phyloP scores from a whole-genome alignment of 2,797 vertebrate species.

The Myotis vivesi region DNA sequence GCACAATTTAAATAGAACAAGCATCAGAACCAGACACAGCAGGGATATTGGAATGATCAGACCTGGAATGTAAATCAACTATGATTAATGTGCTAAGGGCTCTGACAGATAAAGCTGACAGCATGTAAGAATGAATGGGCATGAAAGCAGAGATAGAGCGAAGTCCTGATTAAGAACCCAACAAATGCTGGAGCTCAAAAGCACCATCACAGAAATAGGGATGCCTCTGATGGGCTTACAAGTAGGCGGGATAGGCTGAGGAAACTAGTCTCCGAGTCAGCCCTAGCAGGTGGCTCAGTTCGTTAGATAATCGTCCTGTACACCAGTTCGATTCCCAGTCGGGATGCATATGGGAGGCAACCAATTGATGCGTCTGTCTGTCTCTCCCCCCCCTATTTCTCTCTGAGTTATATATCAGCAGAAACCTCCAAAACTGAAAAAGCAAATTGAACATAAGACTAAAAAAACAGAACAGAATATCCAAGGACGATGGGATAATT shows the following conservation, averaged over 20 bases:
- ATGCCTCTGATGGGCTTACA: background rate
- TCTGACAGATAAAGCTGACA: background rate
- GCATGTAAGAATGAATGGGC: background rate
- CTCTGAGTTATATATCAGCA: background rate
- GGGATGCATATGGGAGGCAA: background rate
- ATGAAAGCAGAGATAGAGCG: background rate
- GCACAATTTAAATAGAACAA: background rate
- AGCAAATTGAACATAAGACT: background rate
- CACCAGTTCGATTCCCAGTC: background rate
- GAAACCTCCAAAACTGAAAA: background rate
- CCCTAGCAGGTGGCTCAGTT: background rate
- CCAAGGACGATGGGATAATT: background rate
- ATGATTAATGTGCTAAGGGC: background rate
- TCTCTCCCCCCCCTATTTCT: background rate
- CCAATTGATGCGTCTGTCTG: background rate
- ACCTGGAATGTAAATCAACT: background rate
- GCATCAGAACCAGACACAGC: background rate
- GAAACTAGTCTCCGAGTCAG: background rate
- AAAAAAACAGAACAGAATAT: background rate
- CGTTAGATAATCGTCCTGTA: background rate
- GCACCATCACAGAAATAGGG: background rate
- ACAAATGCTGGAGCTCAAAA: background rate
- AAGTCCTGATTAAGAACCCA: background rate
- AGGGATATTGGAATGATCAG: background rate
- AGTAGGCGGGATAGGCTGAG: background rate